Evolutionary conservation across 2,113 vertebrate genomes (phyloP), one percentile per base, ranked within the genome.

Genomic region (Oreocharis arfaki): DNA sequence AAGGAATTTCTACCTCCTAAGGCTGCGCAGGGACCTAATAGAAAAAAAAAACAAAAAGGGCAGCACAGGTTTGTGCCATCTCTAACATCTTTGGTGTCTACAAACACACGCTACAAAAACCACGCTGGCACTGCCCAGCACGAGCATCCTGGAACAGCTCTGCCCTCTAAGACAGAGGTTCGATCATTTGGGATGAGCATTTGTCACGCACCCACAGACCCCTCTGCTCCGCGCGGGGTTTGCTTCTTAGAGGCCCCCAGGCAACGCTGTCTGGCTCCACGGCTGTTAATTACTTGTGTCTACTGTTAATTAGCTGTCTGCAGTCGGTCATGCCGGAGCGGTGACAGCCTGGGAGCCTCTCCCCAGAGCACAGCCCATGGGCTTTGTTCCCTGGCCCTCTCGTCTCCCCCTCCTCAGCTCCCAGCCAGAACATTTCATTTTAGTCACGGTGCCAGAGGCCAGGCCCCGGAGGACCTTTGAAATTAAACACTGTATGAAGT

Each of bases 301-400:
- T 90, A 63, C 95, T 96, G 91, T 97, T 98, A 98, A 98, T 98
- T 96, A 98, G 97, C 92, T 97, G 94, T 94, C 95, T 97, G 97
- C 92, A 87, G 90, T 57, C 37, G 64, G 91, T 93, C 87, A n/a
- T 60, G 91, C 90, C 37, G 21, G 92, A 96, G 87, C 47, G 0
- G 30, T 93, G 97, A 95, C 96, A 96, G 97, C 80, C 95, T 80
- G 97, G 95, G 97, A 86, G 90, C 84, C 81, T 88, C 83, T 97
- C 94, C 92, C 95, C 2, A 37, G 12, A 32, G 95, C 81, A 22
- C 57, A 90, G 87, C 88, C 91, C 42, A 0, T 2, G 75, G 91
- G 94, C 83, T 91, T 93, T 91, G 55, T 81, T 88, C 91, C 64
- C 30, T 13, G 1, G 49, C 59, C 59, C 49, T 93, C 33, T 53